These are phyloP conservation scores for Atherinosoma microstoma DNA, from an alignment of 2,797 vertebrate species.

Conservation along the genomic window DNA sequence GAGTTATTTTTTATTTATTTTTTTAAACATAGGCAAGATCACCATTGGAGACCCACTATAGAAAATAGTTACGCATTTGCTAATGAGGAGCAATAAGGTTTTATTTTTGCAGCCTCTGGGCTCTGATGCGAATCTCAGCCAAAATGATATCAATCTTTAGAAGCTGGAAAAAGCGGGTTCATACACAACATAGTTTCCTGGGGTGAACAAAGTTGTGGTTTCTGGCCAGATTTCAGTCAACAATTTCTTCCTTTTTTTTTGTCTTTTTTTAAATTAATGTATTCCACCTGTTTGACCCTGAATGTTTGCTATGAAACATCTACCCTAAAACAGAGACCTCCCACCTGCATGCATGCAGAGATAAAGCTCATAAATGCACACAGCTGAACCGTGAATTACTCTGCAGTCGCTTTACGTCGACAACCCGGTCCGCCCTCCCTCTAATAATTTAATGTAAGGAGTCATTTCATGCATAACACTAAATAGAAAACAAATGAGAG, in stretches of 20 bases:
- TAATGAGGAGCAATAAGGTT: constrained; percentile 52
- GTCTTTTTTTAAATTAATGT: constrained; percentile 35
- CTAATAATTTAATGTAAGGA: background rate
- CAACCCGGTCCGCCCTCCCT: background rate
- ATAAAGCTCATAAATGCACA: constrained; percentile 13
- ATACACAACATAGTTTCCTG: constrained; percentile 8
- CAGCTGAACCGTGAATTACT: constrained; percentile 22
- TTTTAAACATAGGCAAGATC: background rate
- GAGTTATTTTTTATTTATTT: background rate
- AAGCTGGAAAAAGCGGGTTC: constrained; percentile 2
- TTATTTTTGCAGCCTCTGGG: constrained; percentile 44
- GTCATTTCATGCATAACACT: background rate
- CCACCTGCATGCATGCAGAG: constrained; percentile 36
- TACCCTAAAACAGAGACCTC: constrained; percentile 50
- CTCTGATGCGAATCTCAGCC: constrained; percentile 16
- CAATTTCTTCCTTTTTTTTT: constrained; percentile 30
- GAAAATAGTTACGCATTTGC: constrained; percentile 23
- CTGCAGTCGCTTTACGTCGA: background rate
- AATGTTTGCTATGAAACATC: constrained; percentile 24
- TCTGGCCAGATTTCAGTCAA: constrained; percentile 22
- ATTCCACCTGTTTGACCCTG: constrained; percentile 56
- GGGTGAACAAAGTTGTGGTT: constrained; percentile 35
- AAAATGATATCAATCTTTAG: constrained; percentile 48
- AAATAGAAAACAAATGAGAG: background rate
- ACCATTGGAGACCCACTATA: background rate